Conservation (phyloP, 2,797 vertebrate species). For the Lerista edwardsae region DNA sequence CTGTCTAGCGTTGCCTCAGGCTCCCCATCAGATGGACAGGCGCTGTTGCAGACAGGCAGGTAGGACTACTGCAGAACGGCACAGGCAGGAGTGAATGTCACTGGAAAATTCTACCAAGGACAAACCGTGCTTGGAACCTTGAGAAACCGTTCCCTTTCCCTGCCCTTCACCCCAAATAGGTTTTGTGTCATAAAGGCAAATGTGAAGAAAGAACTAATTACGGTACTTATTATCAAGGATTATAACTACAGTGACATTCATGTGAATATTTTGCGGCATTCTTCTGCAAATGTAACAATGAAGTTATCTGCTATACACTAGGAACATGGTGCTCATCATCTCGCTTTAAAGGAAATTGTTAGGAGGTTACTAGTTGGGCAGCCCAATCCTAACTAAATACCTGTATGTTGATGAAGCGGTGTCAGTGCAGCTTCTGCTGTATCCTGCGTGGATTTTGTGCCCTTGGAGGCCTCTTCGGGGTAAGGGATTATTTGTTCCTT, state of each 20-base stretch:
- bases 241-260: neutral
- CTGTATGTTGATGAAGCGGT: no score
- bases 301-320: neutral
- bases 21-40: slow-evolving; percentile 36
- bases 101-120: slow-evolving; percentile 21
- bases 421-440: no score
- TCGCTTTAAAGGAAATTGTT: neutral
- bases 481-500: no score
- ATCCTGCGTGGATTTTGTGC: no score
- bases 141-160: neutral
- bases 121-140: neutral
- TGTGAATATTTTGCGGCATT: neutral
- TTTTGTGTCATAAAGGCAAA: neutral
- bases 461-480: no score
- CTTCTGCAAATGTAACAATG: neutral
- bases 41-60: slow-evolving; percentile 54
- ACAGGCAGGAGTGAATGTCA: slow-evolving; percentile 41
- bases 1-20: slow-evolving; percentile 62
- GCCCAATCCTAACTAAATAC: no score
- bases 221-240: neutral
- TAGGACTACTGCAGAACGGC: slow-evolving; percentile 46
- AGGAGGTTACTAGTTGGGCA: neutral
- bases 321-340: neutral
- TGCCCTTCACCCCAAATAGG: neutral
- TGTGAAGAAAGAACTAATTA: neutral